These are phyloP conservation scores for Alexandromys oeconomus DNA, from an alignment of 2,797 vertebrate genomes.

Conservation along the genomic window DNA sequence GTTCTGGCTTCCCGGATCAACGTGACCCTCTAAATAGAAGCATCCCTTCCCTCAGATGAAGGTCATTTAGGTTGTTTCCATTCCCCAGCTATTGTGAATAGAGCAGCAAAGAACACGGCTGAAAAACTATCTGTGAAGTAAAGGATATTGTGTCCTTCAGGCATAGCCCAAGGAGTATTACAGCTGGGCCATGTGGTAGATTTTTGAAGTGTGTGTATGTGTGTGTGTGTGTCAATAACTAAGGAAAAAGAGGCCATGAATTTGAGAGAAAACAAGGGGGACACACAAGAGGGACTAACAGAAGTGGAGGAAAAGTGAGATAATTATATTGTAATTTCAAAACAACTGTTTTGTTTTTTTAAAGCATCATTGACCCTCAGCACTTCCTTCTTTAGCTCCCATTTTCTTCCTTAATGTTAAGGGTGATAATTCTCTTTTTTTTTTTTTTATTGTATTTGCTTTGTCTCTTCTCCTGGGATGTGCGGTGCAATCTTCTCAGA, in stretches of 20 bases:
- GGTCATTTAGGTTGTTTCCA: not conserved
- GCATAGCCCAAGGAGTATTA: not conserved
- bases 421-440: not conserved
- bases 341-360: not conserved
- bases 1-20: constrained; percentile 43
- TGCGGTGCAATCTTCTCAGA: not conserved
- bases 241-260: not conserved
- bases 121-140: not conserved
- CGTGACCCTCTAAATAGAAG: constrained; percentile 12
- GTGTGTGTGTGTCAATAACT: not conserved
- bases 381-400: not conserved
- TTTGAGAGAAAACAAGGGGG: not conserved
- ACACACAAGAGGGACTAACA: not conserved
- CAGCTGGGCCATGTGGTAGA: not conserved
- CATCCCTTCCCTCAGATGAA: not conserved
- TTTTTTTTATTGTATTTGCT: not conserved
- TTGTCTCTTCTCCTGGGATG: not conserved
- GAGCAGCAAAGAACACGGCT: not conserved
- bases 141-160: not conserved
- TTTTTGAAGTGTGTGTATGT: not conserved
- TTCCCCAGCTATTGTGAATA: not conserved
- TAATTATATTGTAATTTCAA: not conserved
- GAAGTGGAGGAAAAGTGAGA: not conserved
- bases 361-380: not conserved
- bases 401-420: not conserved